Percentiles rank a stretch among this genome's conserved stretches.
Conservation (phyloP, 2,113 vertebrate genomes). For the Salvelinus alpinus region DNA sequence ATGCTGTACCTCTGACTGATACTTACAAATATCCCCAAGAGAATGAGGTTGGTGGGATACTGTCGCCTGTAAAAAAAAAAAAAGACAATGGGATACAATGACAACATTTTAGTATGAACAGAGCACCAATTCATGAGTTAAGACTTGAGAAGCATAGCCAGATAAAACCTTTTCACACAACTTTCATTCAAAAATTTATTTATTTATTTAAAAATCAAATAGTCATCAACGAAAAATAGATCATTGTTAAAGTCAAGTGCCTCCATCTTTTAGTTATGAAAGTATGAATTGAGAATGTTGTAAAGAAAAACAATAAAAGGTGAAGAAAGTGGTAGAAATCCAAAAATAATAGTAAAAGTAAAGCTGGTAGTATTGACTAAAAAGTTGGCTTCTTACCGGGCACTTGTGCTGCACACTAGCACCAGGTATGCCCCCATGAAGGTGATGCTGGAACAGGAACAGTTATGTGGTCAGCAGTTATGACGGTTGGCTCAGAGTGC, state of each 20-base stretch:
- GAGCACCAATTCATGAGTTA: too few species aligned
- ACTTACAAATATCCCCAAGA: constrained; percentile 56
- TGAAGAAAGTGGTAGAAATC: not conserved
- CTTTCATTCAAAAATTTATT: too few species aligned
- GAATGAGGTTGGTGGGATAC: constrained; percentile 54
- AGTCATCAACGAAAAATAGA: too few species aligned
- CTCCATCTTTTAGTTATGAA: too few species aligned
- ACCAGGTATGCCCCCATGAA: constrained; percentile 54
- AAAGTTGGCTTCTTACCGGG: constrained; percentile 33
- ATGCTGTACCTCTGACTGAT: not conserved
- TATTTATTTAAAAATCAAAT: too few species aligned
- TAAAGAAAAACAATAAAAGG: not conserved
- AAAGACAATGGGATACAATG: not conserved
- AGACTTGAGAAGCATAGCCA: too few species aligned
- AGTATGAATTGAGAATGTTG: too few species aligned
- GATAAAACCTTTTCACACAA: too few species aligned
- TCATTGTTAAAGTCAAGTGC: too few species aligned
- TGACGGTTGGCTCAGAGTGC: too few species aligned
- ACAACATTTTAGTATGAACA: not conserved
- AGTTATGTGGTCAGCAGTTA: not conserved
- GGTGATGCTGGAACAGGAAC: constrained; percentile 41
- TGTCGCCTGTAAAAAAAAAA: constrained; percentile 38
- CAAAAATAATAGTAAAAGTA: too few species aligned
- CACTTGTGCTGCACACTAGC: constrained; percentile 49
- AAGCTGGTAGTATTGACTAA: not conserved